Conservation (phyloP, 1,140 invertebrate species). For the Drosophila biarmipes region DNA sequence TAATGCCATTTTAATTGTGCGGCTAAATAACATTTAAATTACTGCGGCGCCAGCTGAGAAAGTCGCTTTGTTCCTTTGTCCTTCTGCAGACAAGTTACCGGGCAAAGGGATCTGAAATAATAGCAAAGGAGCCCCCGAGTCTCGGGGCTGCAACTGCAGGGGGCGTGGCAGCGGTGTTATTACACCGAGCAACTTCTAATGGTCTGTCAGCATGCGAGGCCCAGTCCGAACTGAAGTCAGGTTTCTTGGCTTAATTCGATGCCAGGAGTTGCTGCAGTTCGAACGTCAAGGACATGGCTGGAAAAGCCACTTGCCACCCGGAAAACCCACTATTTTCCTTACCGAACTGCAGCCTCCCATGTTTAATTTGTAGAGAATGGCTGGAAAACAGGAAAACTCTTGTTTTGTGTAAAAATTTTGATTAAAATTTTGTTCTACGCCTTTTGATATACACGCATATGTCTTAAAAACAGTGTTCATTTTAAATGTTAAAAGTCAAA, state of each 20-base stretch:
- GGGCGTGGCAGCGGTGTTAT: conserved; percentile 37
- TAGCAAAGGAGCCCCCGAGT: neutral
- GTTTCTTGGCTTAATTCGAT: conserved; percentile 36
- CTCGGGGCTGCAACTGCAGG: conserved; percentile 10
- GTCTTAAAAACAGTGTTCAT: no score
- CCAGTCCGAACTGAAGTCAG: conserved; percentile 1
- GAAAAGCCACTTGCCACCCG: conserved; percentile 13
- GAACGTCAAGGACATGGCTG: conserved; percentile 46
- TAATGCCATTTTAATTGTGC: conserved; percentile 79
- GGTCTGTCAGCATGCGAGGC: conserved; percentile 70
- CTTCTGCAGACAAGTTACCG: conserved; percentile 24
- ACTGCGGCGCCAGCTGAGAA: conserved; percentile 63
- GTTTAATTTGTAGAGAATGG: neutral
- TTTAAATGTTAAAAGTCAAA: no score
- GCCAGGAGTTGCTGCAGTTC: conserved; percentile 32
- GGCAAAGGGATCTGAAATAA: conserved; percentile 24
- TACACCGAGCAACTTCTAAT: conserved; percentile 56
- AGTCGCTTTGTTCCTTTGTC: conserved; percentile 17
- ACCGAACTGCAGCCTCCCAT: conserved; percentile 25
- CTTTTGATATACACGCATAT: no score
- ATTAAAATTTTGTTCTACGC: no score
- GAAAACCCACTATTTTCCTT: conserved; percentile 1
- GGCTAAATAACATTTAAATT: conserved; percentile 79
- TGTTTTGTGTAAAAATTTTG: no score
- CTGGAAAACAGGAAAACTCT: neutral